Base-by-base conservation (phyloP, 1,140 invertebrate species). In the Lepidurus couesii region DNA sequence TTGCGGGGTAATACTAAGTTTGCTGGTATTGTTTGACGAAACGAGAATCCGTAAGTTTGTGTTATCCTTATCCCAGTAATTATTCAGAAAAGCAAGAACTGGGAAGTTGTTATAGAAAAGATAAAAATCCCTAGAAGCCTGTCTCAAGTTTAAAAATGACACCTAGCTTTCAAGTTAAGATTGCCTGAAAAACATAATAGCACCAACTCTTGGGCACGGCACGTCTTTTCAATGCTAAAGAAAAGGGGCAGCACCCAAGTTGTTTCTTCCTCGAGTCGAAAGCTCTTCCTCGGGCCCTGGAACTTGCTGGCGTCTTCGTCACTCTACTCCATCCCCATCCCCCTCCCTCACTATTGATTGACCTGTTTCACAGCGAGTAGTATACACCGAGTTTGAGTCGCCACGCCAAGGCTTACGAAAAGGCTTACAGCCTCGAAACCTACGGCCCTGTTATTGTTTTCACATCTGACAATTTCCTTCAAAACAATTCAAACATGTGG, bases 281-380 rank as follows among this genome's bases (percentile, higher is more conserved):
- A 34, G 34, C 34, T 34, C 34, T 65, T 65, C 53, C 9, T 65
- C 21, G 16, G 16, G 16, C 53, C 53, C 16, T 9, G 53, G 53
- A 65, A 65, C 53, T 21, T 65, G 53, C 53, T 21, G 53, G 53
- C 53, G 53, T 65, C 53, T 65, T 65, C 53, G 53, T 65, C 53
- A 65, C 53, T 65, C 47, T 65, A 13, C 16, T 47, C 16, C 45
- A 11, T 16, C 16, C 16, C 21, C 53, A 13, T 21, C 16, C 53
- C 53, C 16, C 53, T 65, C 53, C 53, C 53, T 65, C 53, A 65
- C 53, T 65, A 65, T 65, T 65, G 53, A 65, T 65, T 65, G 53
- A 65, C 53, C 53, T 65, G 53, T 65, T 65, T 65, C 53, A 65
- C 53, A 65, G 53, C 53, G 53, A 21, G 21, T 13, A 65, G 53